Evolutionary conservation across 2,888 invertebrate genomes (phyloP).

Genomic region (Diloba caeruleocephala): DNA sequence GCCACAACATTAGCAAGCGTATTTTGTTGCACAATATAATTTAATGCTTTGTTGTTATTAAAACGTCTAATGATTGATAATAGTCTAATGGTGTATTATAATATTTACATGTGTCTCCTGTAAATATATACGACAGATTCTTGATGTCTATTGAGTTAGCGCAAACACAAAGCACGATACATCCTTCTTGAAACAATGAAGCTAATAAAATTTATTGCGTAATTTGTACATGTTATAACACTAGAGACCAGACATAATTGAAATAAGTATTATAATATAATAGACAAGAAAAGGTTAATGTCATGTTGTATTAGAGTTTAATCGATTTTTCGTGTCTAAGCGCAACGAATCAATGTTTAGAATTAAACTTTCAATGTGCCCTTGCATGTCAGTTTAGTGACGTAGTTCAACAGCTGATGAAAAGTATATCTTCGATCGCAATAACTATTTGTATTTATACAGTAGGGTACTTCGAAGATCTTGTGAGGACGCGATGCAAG

Average conservation of each 20-base stretch:
- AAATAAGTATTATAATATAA: constrained; percentile 9
- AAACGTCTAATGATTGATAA: constrained; percentile 5
- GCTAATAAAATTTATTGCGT: constrained; percentile 39
- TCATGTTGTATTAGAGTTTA: constrained; percentile 12
- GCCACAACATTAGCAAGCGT: constrained; percentile 48
- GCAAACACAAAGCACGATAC: constrained; percentile 30
- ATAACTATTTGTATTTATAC: no score
- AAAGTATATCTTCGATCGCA: constrained; percentile 10
- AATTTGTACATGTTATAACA: constrained; percentile 18
- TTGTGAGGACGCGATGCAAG: no score
- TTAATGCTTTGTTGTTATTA: constrained; percentile 31
- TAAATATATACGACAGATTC: constrained; percentile 15
- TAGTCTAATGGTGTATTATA: constrained; percentile 2
- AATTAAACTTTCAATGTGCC: constrained; percentile 9
- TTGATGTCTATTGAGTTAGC: constrained; percentile 18
- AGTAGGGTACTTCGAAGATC: no score
- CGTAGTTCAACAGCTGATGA: neutral
- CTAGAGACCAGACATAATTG: constrained; percentile 1
- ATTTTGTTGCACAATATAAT: constrained; percentile 41
- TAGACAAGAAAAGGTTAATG: constrained; percentile 7
- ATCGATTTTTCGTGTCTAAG: constrained; percentile 19
- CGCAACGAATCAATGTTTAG: constrained; percentile 16
- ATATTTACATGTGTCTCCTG: constrained; percentile 4
- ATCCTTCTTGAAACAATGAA: constrained; percentile 41
- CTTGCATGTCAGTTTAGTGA: constrained; percentile 6